Evolutionary conservation across 2,888 invertebrate genomes (phyloP).

Genomic region (Ophion ventricosus): DNA sequence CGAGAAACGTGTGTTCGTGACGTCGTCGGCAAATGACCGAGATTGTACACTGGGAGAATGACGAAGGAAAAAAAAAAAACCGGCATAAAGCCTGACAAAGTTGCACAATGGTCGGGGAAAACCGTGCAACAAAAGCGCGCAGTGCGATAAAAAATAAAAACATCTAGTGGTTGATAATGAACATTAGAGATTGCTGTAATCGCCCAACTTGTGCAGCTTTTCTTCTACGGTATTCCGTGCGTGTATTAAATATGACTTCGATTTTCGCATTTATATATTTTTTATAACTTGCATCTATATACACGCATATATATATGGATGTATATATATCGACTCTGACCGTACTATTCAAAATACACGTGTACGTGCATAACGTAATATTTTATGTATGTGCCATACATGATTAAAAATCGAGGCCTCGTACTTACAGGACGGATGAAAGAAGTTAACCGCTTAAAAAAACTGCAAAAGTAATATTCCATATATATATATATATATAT

Average conservation of each 20-base stretch:
- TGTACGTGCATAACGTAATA: conserved; percentile 7
- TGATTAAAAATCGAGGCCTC: conserved; percentile 8
- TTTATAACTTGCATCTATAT: conserved; percentile 21
- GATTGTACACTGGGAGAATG: conserved; percentile 9
- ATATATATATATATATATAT: not conserved
- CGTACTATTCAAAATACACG: not conserved
- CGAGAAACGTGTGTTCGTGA: conserved; percentile 23
- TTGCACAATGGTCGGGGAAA: not conserved
- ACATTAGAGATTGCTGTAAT: not conserved
- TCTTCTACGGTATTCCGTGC: conserved; percentile 24
- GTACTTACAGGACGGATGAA: conserved; percentile 21
- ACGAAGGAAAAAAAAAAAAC: not conserved
- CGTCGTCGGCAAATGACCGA: conserved; percentile 13
- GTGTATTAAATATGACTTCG: conserved; percentile 13
- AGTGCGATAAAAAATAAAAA: not conserved
- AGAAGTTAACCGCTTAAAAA: not conserved
- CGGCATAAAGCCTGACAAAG: not conserved
- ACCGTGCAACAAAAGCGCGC: not conserved
- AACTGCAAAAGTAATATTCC: conserved; percentile 4
- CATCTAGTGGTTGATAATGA: not conserved
- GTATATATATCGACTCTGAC: not conserved
- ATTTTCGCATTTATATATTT: conserved; percentile 53
- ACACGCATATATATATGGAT: not conserved
- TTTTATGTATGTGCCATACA: conserved; percentile 10
- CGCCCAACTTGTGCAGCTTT: not conserved